Percentiles rank a stretch among this genome's conserved stretches.
Conservation (phyloP, 1,140 invertebrate genomes). For the Adoxophyes honmai region DNA sequence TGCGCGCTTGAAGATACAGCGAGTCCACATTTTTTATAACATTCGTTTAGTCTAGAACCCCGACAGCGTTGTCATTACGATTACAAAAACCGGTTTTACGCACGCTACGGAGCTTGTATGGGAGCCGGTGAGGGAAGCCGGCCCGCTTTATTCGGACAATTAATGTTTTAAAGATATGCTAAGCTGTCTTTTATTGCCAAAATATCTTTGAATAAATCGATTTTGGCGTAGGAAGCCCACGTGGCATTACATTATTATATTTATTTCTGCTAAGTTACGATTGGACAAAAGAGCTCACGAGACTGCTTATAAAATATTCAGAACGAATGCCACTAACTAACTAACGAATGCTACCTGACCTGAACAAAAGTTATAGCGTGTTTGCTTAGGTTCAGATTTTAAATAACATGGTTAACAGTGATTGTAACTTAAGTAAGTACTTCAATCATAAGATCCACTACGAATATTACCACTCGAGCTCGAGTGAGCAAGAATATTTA, state of each 20-base stretch:
- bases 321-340: no score
- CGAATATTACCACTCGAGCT: neutral
- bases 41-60: slow-evolving; percentile 14
- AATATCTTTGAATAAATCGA: slow-evolving; percentile 3
- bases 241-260: no score
- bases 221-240: neutral
- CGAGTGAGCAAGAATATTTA: neutral
- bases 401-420: no score
- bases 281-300: no score
- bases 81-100: slow-evolving; percentile 13
- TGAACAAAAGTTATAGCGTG: no score
- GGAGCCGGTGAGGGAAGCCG: slow-evolving; percentile 2
- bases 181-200: slow-evolving; percentile 14
- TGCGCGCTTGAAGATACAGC: neutral
- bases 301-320: no score
- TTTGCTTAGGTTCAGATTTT: no score
- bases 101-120: slow-evolving; percentile 9
- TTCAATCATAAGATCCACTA: neutral
- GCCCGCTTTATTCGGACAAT: slow-evolving; percentile 7
- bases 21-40: slow-evolving; percentile 1
- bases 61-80: slow-evolving; percentile 12
- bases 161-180: slow-evolving; percentile 8
- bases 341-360: no score
- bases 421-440: no score
- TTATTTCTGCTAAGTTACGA: no score